phyloP scores from a whole-genome alignment of 2,113 vertebrate species.

The Anarhynchus alexandrinus region DNA sequence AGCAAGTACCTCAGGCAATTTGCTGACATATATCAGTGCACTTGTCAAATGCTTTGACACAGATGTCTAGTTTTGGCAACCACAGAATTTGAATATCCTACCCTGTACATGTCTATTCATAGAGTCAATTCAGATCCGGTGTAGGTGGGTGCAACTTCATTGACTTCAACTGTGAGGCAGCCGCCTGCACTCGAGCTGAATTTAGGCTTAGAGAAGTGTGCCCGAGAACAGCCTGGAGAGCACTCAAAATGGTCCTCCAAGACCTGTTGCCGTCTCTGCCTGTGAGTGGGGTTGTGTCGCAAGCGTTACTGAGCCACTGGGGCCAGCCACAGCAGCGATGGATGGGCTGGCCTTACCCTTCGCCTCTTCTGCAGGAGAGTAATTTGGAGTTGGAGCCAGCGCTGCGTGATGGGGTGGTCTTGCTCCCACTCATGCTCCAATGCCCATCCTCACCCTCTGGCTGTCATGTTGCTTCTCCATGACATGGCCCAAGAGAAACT shows the following conservation, averaged over 20 bases:
- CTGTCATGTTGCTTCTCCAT: not conserved
- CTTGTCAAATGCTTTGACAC: conserved; percentile 70
- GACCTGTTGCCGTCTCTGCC: not conserved
- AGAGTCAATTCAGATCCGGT: conserved; percentile 62
- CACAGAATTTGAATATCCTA: conserved; percentile 59
- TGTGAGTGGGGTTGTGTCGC: not conserved
- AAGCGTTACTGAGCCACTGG: not conserved
- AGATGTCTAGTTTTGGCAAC: conserved; percentile 68
- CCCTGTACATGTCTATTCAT: conserved; percentile 62
- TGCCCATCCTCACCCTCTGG: not conserved
- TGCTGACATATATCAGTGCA: conserved; percentile 64
- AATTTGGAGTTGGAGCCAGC: not conserved
- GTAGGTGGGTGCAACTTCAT: conserved; percentile 68
- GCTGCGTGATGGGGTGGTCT: not conserved
- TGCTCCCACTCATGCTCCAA: not conserved
- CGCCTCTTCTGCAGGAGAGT: not conserved
- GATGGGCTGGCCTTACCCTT: not conserved
- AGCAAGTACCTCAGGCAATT: conserved; percentile 65
- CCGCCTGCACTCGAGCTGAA: conserved; percentile 50
- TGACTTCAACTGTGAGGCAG: conserved; percentile 62
- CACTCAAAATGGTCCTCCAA: not conserved
- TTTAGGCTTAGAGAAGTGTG: conserved; percentile 32
- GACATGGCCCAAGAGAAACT: not conserved
- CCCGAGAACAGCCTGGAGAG: not conserved
- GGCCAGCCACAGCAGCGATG: not conserved